Base-by-base conservation (phyloP, 2,113 vertebrate species). In the Calyptomena viridis region DNA sequence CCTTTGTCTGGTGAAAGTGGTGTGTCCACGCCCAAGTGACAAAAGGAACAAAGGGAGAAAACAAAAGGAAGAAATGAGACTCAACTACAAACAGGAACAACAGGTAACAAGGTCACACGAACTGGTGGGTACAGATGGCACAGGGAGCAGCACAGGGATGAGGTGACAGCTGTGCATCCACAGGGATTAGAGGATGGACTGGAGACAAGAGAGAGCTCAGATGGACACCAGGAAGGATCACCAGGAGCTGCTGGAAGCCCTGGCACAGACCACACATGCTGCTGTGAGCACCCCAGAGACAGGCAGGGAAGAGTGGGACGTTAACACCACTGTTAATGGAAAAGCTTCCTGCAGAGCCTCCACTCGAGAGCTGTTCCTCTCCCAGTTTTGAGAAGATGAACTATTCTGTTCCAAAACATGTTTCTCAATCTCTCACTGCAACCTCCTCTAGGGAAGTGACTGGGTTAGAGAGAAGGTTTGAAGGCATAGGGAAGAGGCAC, bases 1-100 rank as follows among this genome's bases (percentile, higher is more conserved):
- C 97, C 96, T 97, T 97, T 97, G 97, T 96, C 97, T 97, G 96
- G 86, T 89, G 94, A 46, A 96, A 97, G 89, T 87, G 93, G 94
- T 12, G 49, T 90, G 89, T 94, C 86, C 93, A 96, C 37, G 44
- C 53, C 92, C 88, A 93, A 96, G 88, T 53, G 93, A 96, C 90
- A 95, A 95, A 93, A 81, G 82, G 95, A 93, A 96, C 94, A 94
- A 35, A 89, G 73, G 95, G 91, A 96, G 86, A 96, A 96, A 97
- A 97, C 94, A 96, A 94, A 97, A 94, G 85, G 94, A 79, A 94
- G 89, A 93, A 44, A 94, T 96, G 91, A 97, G 96, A 96, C 92
- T 95, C 86, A 59, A 81, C 92, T 89, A 58, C 59, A 72, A 35
- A 62, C 25, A 91, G 91, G 35, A 96, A 90, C 82, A 96, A 81